phyloP scores from a whole-genome alignment of 2,113 vertebrate genomes.

The Podiceps cristatus region DNA sequence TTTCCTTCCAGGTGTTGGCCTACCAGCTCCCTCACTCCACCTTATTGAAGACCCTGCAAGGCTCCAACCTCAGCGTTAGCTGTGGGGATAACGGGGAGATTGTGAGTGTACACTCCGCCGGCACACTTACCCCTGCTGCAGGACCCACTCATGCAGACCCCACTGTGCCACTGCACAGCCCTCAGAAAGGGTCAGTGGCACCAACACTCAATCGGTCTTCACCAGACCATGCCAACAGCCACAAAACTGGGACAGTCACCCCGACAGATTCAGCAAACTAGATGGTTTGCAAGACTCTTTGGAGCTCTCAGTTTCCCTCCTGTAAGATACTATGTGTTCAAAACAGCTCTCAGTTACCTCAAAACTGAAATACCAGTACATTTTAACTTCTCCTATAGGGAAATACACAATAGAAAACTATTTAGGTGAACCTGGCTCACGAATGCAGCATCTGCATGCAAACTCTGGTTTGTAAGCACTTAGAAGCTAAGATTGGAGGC shows the following conservation, averaged over 20 bases:
- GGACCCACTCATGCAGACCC: neutral
- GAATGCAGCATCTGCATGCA: neutral
- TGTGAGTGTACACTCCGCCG: slow-evolving; percentile 72
- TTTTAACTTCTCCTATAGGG: neutral
- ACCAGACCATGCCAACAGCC: neutral
- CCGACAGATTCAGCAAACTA: neutral
- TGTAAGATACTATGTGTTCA: neutral
- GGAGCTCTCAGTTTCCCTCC: neutral
- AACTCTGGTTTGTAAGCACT: neutral
- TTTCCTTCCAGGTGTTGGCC: slow-evolving; percentile 67
- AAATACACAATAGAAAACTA: neutral
- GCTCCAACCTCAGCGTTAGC: slow-evolving; percentile 82
- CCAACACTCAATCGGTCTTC: neutral
- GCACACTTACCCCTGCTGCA: neutral
- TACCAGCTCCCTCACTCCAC: slow-evolving; percentile 71
- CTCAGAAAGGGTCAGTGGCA: neutral
- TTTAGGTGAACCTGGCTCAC: neutral
- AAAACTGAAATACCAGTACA: neutral
- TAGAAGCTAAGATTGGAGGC: neutral
- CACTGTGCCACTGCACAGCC: neutral
- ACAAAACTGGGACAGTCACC: neutral
- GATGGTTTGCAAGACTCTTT: neutral
- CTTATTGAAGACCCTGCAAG: slow-evolving; percentile 85
- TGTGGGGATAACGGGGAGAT: slow-evolving; percentile 79
- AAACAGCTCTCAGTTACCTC: neutral